phyloP scores from a whole-genome alignment of 2,113 vertebrate species.

The Rostratula benghalensis region DNA sequence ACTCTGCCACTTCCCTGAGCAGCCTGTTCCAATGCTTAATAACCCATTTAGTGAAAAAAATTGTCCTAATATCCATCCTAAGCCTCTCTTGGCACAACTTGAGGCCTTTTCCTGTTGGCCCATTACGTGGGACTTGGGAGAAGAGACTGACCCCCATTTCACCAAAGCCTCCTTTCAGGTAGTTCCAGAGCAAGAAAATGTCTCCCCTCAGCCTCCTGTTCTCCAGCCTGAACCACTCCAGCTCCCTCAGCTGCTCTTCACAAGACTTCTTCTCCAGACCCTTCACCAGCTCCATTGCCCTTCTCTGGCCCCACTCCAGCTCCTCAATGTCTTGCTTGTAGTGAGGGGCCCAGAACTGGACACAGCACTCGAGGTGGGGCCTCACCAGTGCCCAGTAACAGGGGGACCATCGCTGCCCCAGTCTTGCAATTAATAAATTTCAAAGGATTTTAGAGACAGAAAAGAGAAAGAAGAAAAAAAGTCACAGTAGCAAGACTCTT shows the following conservation, averaged over 20 bases:
- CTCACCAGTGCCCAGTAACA: background rate
- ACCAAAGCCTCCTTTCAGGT: background rate
- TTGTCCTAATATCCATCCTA: background rate
- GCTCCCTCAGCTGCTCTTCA: background rate
- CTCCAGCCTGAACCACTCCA: background rate
- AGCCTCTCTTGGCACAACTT: background rate
- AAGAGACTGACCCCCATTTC: rapidly evolving
- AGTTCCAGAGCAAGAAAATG: rapidly evolving
- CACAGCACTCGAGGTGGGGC: rapidly evolving
- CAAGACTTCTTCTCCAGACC: rapidly evolving
- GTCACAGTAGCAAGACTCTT: background rate
- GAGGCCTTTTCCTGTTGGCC: rapidly evolving
- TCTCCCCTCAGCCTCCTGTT: background rate
- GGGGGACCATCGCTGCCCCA: rapidly evolving
- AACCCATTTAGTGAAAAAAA: rapidly evolving
- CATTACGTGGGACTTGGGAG: background rate
- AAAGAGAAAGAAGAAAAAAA: background rate
- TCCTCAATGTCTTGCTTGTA: background rate
- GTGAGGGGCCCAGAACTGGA: background rate
- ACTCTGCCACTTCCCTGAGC: background rate
- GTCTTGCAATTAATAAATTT: background rate
- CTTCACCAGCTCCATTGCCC: rapidly evolving
- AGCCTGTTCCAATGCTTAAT: background rate
- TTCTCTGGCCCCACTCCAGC: background rate
- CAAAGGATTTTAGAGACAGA: background rate